phyloP scores from a whole-genome alignment of 1,140 invertebrate genomes.

The Drosophila mojavensis region DNA sequence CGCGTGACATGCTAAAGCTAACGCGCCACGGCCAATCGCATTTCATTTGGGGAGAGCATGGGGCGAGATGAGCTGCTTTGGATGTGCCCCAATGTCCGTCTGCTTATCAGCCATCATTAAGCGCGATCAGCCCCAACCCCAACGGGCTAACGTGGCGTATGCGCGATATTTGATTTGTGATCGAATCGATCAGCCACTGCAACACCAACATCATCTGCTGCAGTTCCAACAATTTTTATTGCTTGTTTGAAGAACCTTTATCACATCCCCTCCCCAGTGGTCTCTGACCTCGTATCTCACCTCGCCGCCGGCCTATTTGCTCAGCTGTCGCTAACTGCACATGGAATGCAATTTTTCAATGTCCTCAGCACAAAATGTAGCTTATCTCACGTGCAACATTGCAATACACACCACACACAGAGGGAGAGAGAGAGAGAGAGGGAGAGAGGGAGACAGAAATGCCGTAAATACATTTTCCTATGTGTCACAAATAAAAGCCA shows the following conservation, averaged over 20 bases:
- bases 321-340: conserved; percentile 35
- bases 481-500: conserved; percentile 18
- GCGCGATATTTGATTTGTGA: conserved; percentile 43
- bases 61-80: neutral
- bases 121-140: no score
- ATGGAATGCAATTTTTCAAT: conserved; percentile 47
- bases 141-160: conserved; percentile 37
- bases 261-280: neutral
- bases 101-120: no score
- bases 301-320: conserved; percentile 23
- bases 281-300: neutral
- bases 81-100: neutral
- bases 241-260: conserved; percentile 12
- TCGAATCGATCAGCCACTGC: conserved; percentile 13
- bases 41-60: neutral
- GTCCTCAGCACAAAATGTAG: conserved; percentile 44
- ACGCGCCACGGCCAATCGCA: conserved; percentile 14
- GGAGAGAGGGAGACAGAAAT: neutral
- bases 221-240: conserved; percentile 3
- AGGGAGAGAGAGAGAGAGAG: neutral
- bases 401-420: conserved; percentile 15
- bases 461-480: conserved; percentile 23
- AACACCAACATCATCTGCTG: neutral
- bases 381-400: conserved; percentile 73
- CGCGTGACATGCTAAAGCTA: neutral